Base-by-base conservation (phyloP, 1,140 invertebrate genomes). In the Drosophila subobscura region DNA sequence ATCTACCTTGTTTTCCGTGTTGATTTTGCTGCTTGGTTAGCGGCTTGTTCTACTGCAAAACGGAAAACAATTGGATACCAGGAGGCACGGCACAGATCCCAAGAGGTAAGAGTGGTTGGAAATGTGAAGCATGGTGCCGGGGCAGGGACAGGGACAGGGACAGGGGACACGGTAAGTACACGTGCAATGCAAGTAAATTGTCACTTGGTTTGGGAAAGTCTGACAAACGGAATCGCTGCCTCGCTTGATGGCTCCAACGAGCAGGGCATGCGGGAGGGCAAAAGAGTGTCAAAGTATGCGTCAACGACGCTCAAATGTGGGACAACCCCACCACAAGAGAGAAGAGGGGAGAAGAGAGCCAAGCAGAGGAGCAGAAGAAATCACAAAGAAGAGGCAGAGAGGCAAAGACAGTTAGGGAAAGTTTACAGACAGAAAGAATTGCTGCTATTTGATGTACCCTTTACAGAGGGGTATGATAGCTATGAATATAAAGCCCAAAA, bases 171-270 rank as follows among this genome's bases (percentile, higher is more conserved):
- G 23, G 58, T 22, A 61, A 51, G 52, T 56, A 54, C 57, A 74
- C 58, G 71, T 61, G 72, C 67, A 67, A 2, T 57, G 77, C 72
- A 73, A 74, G 68, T 67, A 71, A 86, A 88, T 86, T 74, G 73
- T 77, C 80, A 60, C 64, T 74, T 57, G 57, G 60, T 64, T 86
- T 37, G 33, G 68, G 77, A 86, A 85, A 85, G 81, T 85, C 71
- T 64, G 42, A 59, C 54, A 49, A 51, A 57, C 29, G 54, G 60
- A 60, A 44, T 12, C 33, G 27, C 44, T 46, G 76, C 7, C 7
- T 10, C 6, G 29, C 7, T 3, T 33, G 29, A 33, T 10, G 33
- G 29, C 29, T 33, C 2, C 7, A 20, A 37, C 14, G 23, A 14
- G 14, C 5, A 16, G 59, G 23, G 6, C n/a, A 2, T 16, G 25